Base-by-base conservation (phyloP, 2,888 invertebrate species). In the Nebria salina region DNA sequence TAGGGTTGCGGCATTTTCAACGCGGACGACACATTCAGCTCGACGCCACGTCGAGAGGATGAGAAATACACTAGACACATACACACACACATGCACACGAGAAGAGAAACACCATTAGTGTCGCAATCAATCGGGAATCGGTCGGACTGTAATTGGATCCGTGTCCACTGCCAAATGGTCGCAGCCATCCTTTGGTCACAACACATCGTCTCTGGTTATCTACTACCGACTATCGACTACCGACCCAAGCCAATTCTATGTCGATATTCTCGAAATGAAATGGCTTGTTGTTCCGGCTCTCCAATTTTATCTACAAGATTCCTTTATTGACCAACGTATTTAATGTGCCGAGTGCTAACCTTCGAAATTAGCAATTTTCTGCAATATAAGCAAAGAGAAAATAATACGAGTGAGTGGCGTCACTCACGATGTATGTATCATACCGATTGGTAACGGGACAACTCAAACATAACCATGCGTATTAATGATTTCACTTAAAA, bases 121-220 rank as follows among this genome's bases (percentile, higher is more conserved):
- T 20, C 70, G 34, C 25, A 70, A 70, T 70, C 70, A 70, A 70
- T 70, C 25, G 70, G 20, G 70, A 25, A 25, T 34, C 26, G 70
- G 70, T 70, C n/a, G 20, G 25, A 25, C 20, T 66, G 70, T 70
- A 70, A 70, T 70, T 70, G 70, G 70, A 70, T 70, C 70, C 70
- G 6, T 70, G 70, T 25, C 54, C 54, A 70, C 34, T 70, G 70
- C n/a, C 25, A 25, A 34, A 25, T 34, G 13, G 20, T 20, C 25
- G 15, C 70, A 70, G 11, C 70, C 70, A 20, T 26, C 70, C 70
- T 34, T 25, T 26, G 70, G 70, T 54, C 54, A 70, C n/a, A 34
- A 70, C 34, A 70, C 34, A 70, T 54, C 54, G 54, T 54, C 54
- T 54, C 54, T 54, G 54, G 54, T 54, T 54, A 54, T 54, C 54